Evolutionary conservation across 2,888 invertebrate species (phyloP).

Genomic region (Lasioglossum calceatum): DNA sequence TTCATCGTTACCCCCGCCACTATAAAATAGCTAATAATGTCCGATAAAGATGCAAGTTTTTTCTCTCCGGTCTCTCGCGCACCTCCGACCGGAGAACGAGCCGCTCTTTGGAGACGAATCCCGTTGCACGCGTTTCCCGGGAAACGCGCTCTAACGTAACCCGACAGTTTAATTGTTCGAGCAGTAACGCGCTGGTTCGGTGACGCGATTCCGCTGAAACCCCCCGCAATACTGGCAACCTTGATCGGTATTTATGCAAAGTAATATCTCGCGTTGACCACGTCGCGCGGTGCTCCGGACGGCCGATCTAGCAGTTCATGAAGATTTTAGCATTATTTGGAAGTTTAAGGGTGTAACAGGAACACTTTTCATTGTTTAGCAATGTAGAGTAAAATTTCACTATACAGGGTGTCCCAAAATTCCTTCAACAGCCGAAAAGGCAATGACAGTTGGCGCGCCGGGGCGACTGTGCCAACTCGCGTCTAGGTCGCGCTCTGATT

Average conservation of each 20-base stretch:
- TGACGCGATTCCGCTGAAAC: background rate
- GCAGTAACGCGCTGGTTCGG: background rate
- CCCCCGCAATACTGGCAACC: no score
- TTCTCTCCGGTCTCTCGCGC: background rate
- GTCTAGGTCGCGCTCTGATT: no score
- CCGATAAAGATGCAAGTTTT: slow-evolving; percentile 8
- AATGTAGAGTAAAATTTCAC: no score
- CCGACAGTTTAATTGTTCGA: background rate
- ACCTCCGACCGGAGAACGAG: background rate
- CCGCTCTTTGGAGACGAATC: background rate
- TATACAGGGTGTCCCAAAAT: no score
- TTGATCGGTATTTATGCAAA: slow-evolving; percentile 44
- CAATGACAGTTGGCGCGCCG: no score
- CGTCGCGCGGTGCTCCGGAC: background rate
- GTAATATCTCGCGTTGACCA: slow-evolving; percentile 37
- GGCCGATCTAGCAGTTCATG: no score
- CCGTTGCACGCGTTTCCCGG: background rate
- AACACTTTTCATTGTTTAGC: no score
- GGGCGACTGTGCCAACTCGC: no score
- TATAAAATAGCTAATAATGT: slow-evolving; percentile 23
- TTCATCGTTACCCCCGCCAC: slow-evolving; percentile 39
- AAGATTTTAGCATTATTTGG: no score
- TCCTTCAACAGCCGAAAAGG: no score
- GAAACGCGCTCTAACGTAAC: background rate
- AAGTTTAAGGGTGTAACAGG: no score